Evolutionary conservation across 2,888 invertebrate genomes (phyloP).

Genomic region (Pherbina coryleti): DNA sequence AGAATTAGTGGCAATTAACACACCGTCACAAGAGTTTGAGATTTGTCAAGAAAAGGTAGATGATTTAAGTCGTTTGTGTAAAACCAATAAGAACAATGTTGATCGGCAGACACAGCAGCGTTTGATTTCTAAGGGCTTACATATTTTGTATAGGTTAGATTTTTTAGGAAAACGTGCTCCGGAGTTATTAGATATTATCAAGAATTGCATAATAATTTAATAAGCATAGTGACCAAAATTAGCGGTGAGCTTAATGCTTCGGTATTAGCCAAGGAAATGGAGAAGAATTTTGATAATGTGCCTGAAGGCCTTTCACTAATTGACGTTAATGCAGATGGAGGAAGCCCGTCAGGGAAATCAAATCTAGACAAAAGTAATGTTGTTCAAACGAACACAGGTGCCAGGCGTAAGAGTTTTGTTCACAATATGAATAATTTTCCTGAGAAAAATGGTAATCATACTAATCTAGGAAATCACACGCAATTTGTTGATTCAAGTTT

Average conservation of each 20-base stretch:
- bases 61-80: background rate
- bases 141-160: background rate
- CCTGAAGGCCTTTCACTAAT: background rate
- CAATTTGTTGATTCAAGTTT: background rate
- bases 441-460: background rate
- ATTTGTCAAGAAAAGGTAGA: background rate
- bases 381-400: background rate
- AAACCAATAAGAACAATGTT: background rate
- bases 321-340: background rate
- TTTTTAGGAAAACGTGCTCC: background rate
- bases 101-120: background rate
- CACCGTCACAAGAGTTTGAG: background rate
- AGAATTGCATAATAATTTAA: no score
- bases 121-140: background rate
- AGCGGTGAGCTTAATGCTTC: no score
- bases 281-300: background rate
- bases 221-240: no score
- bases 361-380: background rate
- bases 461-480: background rate
- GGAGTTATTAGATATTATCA: background rate
- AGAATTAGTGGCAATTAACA: background rate
- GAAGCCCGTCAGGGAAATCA: background rate
- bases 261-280: no score
- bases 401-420: background rate
- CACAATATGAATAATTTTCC: background rate